Percentiles rank a stretch among this genome's conserved stretches.
Conservation (phyloP, 2,797 vertebrate genomes). For the Buceros bicornis region DNA sequence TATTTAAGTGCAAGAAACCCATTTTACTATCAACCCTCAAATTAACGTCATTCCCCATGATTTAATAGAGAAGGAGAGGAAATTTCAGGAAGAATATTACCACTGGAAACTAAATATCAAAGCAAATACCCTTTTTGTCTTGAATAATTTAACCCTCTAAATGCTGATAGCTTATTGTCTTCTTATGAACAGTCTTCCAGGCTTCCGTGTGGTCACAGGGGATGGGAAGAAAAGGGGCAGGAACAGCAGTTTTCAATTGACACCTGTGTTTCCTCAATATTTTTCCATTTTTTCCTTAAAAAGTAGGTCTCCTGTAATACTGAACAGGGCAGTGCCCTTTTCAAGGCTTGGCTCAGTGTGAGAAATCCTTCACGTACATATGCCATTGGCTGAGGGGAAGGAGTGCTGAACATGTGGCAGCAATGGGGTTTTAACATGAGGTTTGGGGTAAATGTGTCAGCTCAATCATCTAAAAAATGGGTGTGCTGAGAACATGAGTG, state of each 20-base stretch:
- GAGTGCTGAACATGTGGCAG: neutral
- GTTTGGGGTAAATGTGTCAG: neutral
- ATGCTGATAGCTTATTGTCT: neutral
- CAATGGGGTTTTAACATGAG: neutral
- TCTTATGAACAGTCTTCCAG: neutral
- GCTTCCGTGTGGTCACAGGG: neutral
- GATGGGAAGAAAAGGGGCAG: neutral
- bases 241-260: neutral
- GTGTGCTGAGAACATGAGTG: neutral
- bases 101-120: neutral
- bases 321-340: neutral
- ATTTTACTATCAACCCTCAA: neutral
- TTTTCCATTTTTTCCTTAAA: neutral
- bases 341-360: neutral
- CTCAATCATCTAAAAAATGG: neutral
- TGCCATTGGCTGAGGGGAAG: neutral
- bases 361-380: neutral
- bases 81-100: neutral
- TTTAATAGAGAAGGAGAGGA: neutral
- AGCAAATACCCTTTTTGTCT: neutral
- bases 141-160: neutral
- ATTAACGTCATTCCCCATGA: neutral
- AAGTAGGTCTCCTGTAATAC: neutral
- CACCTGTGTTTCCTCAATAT: neutral
- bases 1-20: slow-evolving; percentile 11